Base-by-base conservation (phyloP, 2,797 vertebrate species). In the Limnodromus scolopaceus region DNA sequence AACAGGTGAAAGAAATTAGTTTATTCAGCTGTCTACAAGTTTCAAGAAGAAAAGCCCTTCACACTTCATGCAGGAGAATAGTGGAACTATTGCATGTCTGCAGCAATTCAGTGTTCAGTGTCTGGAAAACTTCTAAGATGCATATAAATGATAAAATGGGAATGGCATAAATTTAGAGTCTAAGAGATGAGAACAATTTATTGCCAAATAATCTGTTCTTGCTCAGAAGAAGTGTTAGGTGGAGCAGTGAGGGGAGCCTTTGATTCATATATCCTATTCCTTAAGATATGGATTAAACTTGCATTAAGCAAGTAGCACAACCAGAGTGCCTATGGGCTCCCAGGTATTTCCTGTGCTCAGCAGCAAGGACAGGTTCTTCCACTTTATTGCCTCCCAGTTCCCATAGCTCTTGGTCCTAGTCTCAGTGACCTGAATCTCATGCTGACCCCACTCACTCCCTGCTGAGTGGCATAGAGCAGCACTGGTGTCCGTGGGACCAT, bases 41-140 rank as follows among this genome's bases (percentile, higher is more conserved):
- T 75, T 63, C 80, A 85, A 64, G 90, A 79, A 68, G 22, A 91
- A 78, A 94, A 80, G 70, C 48, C 88, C 90, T 95, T 96, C 90
- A 91, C 66, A 61, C 34, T 41, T 86, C 51, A 41, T 6, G n/a
- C 7, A 6, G 69, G 39, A 85, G 66, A 74, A 43, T 4, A 16
- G 78, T 22, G 53, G 51, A 79, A 80, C 64, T 16, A 24, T 28
- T 66, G 22, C 0, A 0, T 34, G 43, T 71, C 87, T 55, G 64
- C 66, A 64, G 55, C 84, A 89, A 68, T 90, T 78, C 74, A 49
- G 53, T 22, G 77, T 34, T 92, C 34, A 54, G 58, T 3, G 28
- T 39, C 92, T 91, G 80, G 60, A 92, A 95, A 93, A 84, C 38
- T 74, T 93, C 64, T 69, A 43, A 82, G 34, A 61, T 18, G 30